phyloP scores from a whole-genome alignment of 2,888 invertebrate genomes.

The Bombylius discolor region DNA sequence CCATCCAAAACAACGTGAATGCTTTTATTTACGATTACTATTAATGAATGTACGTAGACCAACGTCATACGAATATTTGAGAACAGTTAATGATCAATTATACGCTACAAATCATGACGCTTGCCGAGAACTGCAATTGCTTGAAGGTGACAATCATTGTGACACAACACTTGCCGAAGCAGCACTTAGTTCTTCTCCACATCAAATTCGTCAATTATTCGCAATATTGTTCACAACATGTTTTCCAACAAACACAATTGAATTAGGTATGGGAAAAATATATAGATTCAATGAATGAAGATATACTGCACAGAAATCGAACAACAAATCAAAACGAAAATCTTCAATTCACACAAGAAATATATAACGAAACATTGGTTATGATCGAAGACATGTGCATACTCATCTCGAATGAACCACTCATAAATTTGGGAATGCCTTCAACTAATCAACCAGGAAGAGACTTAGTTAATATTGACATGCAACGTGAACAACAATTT shows the following conservation, averaged over 20 bases:
- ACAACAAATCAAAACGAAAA: constrained; percentile 1
- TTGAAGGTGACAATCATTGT: constrained; percentile 11
- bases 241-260: constrained; percentile 11
- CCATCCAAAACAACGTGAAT: too few relatives aligned
- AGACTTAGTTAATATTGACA: too few relatives aligned
- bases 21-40: too few relatives aligned
- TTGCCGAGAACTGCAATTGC: constrained; percentile 4
- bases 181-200: constrained; percentile 7
- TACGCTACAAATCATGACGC: constrained; percentile 15
- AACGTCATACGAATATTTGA: constrained; percentile 21
- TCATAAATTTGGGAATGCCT: too few relatives aligned
- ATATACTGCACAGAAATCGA: constrained; percentile 14
- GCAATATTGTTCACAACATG: constrained; percentile 16
- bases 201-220: constrained; percentile 16
- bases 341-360: constrained; percentile 9
- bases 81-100: constrained; percentile 24
- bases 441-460: too few relatives aligned
- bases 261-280: constrained; percentile 15
- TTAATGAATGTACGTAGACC: constrained; percentile 11
- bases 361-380: constrained; percentile 12
- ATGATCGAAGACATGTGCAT: constrained; percentile 13
- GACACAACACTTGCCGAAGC: constrained; percentile 15
- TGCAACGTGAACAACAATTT: too few relatives aligned
- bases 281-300: constrained; percentile 13
- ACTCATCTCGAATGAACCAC: constrained; percentile 7